Evolutionary conservation across 2,797 vertebrate genomes (phyloP), one percentile per base, ranked within the genome.

Genomic region (Lepus oiostolus): DNA sequence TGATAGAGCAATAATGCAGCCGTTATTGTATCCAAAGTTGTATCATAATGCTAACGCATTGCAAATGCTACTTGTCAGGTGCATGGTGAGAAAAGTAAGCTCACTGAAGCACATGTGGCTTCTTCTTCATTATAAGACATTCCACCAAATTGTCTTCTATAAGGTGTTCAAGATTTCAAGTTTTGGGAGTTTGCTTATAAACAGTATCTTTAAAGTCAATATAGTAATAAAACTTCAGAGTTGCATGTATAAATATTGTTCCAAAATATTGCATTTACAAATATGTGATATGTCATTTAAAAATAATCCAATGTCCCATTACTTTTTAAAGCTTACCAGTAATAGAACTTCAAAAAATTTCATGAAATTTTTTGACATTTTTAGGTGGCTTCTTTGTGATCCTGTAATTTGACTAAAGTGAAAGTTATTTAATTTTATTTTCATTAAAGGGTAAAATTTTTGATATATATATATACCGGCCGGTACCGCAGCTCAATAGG

Each of bases 21-120:
- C 96, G 98, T 96, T 96, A 87, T 98, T 97, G 95, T 97, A 96
- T 97, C 94, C 65, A 75, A 72, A 98, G 97, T 94, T 98, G 93
- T 97, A 83, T 98, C 86, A 89, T 97, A 97, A 94, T 96, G 94
- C 97, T 97, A 58, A 98, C 95, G 96, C 96, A 97, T 96, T 98
- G 96, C 96, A 92, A 97, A 97, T 93, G 93, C 92, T 97, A 70
- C 96, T 98, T 97, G 94, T 98, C 98, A 97, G 96, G 94, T 97
- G 75, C 83, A 63, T 85, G 79, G 90, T 95, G 90, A 96, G 96
- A 92, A 97, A 93, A 96, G 94, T 52, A 95, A 98, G 91, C 90
- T 97, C 92, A 95, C 93, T 97, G 96, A 97, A 70, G 91, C 96
- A 85, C 97, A 97, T 97, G 96, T 96, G 97, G 42, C 94, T 97